Evolutionary conservation across 2,888 invertebrate genomes (phyloP).

Genomic region (Dolichomitus sp.): DNA sequence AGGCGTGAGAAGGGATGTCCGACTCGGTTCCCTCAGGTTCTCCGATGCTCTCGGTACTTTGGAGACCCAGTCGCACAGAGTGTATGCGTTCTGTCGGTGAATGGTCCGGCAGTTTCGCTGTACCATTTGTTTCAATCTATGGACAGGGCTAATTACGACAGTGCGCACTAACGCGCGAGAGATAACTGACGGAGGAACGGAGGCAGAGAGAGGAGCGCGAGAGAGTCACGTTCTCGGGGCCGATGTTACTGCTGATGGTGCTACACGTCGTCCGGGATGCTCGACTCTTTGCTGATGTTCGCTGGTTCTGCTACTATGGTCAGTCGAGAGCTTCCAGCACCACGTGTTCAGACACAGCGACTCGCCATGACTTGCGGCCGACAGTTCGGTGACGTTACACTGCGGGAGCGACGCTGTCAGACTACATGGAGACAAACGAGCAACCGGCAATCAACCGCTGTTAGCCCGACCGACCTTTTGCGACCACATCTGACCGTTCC

Average conservation of each 20-base stretch:
- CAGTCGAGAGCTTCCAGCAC: conserved; percentile 49
- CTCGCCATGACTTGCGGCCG: conserved; percentile 51
- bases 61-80: not conserved
- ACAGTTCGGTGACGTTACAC: conserved; percentile 75
- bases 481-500: conserved; percentile 83
- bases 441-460: conserved; percentile 85
- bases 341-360: conserved; percentile 64
- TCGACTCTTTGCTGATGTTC: conserved; percentile 31
- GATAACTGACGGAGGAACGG: conserved; percentile 31
- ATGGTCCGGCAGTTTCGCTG: conserved; percentile 70
- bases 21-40: conserved; percentile 85
- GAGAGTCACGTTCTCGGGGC: conserved; percentile 56
- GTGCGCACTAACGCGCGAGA: conserved; percentile 68
- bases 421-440: conserved; percentile 86
- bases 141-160: conserved; percentile 82
- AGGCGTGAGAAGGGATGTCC: conserved; percentile 87
- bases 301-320: not conserved
- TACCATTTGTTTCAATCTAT: conserved; percentile 88
- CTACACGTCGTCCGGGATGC: conserved; percentile 31
- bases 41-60: conserved; percentile 46
- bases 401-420: conserved; percentile 82
- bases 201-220: conserved; percentile 28
- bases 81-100: conserved; percentile 48
- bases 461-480: conserved; percentile 85
- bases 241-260: conserved; percentile 26